Base-by-base conservation (phyloP, 2,113 vertebrate genomes). In the Crotalus horridus region DNA sequence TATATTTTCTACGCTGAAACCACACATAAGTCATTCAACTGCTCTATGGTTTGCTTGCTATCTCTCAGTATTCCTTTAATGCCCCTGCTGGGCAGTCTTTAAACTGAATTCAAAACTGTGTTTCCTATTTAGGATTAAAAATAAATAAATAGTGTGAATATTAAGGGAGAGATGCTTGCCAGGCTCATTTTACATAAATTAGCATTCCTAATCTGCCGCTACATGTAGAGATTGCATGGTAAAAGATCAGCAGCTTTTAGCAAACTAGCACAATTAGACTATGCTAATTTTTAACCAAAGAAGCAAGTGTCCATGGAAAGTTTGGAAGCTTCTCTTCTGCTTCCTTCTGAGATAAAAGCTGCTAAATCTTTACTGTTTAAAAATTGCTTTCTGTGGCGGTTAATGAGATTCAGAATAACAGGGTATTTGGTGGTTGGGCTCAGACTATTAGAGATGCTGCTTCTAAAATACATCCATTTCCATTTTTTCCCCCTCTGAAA, bases 401-500 rank as follows among this genome's bases (percentile, higher is more conserved):
- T n/a, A 92, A 92, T 89, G 91, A 74, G 51, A 92, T 88, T 55
- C 91, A 81, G 54, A 92, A 56, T 87, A 92, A 69, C 53, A 89
- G 33, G 48, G 33, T 48, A 39, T 29, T 90, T 58, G 15, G 59
- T n/a, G 46, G 12, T 51, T 64, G 9, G 56, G 6, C 54, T 74
- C 48, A 51, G 54, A 10, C 59, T 43, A 74, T 88, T 69, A 69
- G 23, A 55, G 23, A 15, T 24, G 21, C 12, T 85, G 39, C 61
- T 46, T 64, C 81, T n/a, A 54, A 69, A 88, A 59, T 55, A 51
- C 59, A 64, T 95, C 93, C 95, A 46, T 94, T 97, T 92, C 46
- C 29, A 6, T 95, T 94, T 33, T 33, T 89, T n/a, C 6, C 85
- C 26, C 21, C 53, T 94, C 96, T 89, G 92, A 97, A 97, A 96